Conservation (phyloP, 2,113 vertebrate genomes). For the Hepsetus odoe region DNA sequence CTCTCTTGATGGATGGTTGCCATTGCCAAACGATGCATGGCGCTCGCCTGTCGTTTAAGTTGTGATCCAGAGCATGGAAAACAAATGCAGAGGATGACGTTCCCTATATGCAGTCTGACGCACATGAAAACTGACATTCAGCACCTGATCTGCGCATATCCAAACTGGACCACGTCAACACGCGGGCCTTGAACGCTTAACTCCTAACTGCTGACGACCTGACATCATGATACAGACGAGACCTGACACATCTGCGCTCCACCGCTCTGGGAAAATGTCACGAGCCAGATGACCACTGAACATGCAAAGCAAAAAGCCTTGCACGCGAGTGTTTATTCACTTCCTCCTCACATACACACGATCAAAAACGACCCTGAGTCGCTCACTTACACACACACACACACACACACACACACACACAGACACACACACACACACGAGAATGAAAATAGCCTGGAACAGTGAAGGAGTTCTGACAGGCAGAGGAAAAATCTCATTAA, state of each 20-base stretch:
- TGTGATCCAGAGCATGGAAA: not conserved
- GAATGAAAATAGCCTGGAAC: not conserved
- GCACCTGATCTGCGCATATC: not conserved
- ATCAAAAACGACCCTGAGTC: not conserved
- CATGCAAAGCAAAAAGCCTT: not conserved
- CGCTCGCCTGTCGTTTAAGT: not conserved
- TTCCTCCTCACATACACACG: not conserved
- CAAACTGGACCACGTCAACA: constrained; percentile 18
- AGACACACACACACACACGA: not conserved
- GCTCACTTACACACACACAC: not conserved
- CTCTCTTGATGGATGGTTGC: no score
- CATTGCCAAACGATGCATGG: not conserved
- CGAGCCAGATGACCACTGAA: constrained; percentile 47
- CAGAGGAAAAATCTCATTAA: constrained; percentile 34
- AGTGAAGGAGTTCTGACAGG: constrained; percentile 20
- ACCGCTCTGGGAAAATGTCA: constrained; percentile 47
- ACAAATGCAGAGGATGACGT: not conserved
- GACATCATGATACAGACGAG: constrained; percentile 33
- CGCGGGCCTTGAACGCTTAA: constrained; percentile 12
- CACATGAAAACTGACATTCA: not conserved
- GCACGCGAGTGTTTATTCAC: no score
- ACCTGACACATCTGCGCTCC: constrained; percentile 43
- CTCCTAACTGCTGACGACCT: constrained; percentile 32
- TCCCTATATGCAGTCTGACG: not conserved
- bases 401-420: not conserved